Conservation (phyloP, 2,113 vertebrate genomes). For the Strigops habroptila region DNA sequence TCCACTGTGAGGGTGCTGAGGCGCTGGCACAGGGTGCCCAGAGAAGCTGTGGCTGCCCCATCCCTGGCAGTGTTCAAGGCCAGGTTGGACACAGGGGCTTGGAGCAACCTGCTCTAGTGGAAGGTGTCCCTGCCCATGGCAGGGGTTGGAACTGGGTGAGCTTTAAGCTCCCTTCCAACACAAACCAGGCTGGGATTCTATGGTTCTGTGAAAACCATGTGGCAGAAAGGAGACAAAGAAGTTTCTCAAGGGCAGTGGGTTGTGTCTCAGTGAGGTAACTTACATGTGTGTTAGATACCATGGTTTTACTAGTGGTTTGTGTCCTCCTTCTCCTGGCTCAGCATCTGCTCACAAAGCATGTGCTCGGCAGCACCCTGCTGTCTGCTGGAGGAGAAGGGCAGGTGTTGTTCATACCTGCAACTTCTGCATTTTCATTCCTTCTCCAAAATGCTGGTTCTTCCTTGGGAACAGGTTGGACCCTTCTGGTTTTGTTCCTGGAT, state of each 20-base stretch:
- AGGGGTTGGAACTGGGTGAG: background rate
- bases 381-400: background rate
- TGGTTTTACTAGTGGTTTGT: background rate
- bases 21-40: too few relatives aligned
- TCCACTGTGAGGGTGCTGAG: too few relatives aligned
- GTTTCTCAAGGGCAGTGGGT: rapidly evolving
- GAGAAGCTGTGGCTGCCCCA: too few relatives aligned
- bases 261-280: background rate
- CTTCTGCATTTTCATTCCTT: background rate
- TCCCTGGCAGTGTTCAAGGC: too few relatives aligned
- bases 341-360: rapidly evolving
- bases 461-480: background rate
- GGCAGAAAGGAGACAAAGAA: background rate
- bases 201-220: background rate
- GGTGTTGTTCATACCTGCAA: background rate
- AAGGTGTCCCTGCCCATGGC: background rate
- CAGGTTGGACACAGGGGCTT: too few relatives aligned
- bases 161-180: background rate
- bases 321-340: background rate
- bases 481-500: background rate
- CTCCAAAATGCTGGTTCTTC: background rate
- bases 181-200: background rate
- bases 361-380: background rate
- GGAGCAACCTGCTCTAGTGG: too few relatives aligned
- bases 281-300: rapidly evolving